Conservation (phyloP, 2,797 vertebrate genomes). For the Cyprinodon diabolis region DNA sequence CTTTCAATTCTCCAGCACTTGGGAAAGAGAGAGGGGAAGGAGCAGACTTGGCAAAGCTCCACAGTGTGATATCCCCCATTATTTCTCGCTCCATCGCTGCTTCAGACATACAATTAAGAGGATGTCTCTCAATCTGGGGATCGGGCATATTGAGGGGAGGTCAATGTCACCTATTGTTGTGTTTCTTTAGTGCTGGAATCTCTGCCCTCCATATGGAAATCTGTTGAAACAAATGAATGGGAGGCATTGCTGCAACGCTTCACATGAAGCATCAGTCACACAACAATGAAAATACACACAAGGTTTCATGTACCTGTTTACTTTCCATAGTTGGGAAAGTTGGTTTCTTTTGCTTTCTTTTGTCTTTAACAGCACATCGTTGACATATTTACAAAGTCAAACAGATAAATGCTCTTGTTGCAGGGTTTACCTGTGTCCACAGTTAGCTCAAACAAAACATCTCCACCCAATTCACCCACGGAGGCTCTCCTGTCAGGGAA, state of each 20-base stretch:
- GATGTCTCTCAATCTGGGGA: slow-evolving; percentile 60
- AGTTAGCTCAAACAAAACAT: slow-evolving; percentile 39
- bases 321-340: slow-evolving; percentile 19
- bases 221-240: slow-evolving; percentile 32
- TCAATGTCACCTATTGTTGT: slow-evolving; percentile 52
- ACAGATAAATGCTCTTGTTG: slow-evolving; percentile 11
- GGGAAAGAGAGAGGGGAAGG: slow-evolving; percentile 39
- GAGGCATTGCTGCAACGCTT: slow-evolving; percentile 46
- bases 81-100: slow-evolving; percentile 63
- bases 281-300: slow-evolving; percentile 36
- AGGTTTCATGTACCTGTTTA: slow-evolving; percentile 30
- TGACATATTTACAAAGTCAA: slow-evolving; percentile 9
- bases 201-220: slow-evolving; percentile 39
- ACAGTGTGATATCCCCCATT: slow-evolving; percentile 62
- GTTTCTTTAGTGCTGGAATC: slow-evolving; percentile 37
- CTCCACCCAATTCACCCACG: slow-evolving; percentile 54
- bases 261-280: slow-evolving; percentile 29
- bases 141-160: slow-evolving; percentile 46
- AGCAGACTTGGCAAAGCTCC: slow-evolving; percentile 64
- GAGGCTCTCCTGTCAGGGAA: slow-evolving; percentile 56
- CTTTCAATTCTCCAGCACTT: slow-evolving; percentile 65
- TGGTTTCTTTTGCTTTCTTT: slow-evolving; percentile 1
- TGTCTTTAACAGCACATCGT: slow-evolving; percentile 8
- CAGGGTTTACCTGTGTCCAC: slow-evolving; percentile 45
- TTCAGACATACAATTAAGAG: slow-evolving; percentile 62